Evolutionary conservation across 2,888 invertebrate species (phyloP), one percentile per base, ranked within the genome.

Genomic region (Ormyrus pomaceus): DNA sequence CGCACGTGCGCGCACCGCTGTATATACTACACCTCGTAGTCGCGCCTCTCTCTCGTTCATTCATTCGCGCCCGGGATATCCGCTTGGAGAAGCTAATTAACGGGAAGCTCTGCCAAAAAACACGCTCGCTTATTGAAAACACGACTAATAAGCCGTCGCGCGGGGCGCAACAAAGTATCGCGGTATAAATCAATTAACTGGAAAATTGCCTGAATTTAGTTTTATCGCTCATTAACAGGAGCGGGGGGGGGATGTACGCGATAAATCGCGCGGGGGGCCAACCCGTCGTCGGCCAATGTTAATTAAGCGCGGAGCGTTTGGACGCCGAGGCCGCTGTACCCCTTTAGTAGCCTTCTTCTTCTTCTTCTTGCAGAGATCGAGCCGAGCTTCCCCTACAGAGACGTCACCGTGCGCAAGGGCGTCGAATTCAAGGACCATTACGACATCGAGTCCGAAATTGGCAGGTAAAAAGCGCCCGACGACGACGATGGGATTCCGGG

Each of bases 371-470:
- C 94, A 97, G 97, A 96, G 91, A 92, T 97, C 89, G 96, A 97
- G 89, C 94, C 97, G 45, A 95, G 96, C 82, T 98, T 98, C 91
- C 96, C 97, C 9, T 94, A 94, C 88, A 94, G 97, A 89, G 96
- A 98, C 92, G 97, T 98, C 83, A 92, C 93, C 84, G 95, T 98
- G 86, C 95, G 95, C 90, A 94, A 95, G 84, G 95, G 95, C 84
- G 94, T 95, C 79, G 96, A 98, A 91, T 96, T 98, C 85, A 95
- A 97, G 89, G 95, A 96, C 86, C 93, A 94, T 87, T 98, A 96
- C 90, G 95, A 96, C 87, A 94, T 98, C 90, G 94, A 96, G 86
- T 94, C 96, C 78, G 97, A 99, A 92, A 95, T 99, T 86, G 99
- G 99, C 90, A 95, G 98, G 98, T 98, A 92, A 94, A 93, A n/a